These are phyloP conservation scores for Cephus sareptanus DNA, from an alignment of 2,888 invertebrate species.

Conservation along the genomic window DNA sequence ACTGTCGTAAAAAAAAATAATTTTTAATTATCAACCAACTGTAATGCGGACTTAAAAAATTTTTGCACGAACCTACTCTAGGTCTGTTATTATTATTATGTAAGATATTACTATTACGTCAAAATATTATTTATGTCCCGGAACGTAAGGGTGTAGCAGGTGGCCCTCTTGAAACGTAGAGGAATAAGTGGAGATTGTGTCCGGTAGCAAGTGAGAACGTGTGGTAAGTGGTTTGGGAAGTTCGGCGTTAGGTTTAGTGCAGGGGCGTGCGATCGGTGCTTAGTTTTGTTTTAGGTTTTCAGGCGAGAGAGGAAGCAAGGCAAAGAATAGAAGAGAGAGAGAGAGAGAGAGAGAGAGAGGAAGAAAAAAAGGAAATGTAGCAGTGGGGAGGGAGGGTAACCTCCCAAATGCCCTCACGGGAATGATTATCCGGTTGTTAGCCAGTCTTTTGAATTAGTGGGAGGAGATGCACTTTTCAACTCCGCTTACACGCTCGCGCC, in stretches of 20 bases:
- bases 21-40: too few species aligned
- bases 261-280: conserved; percentile 4
- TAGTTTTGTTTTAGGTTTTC: background rate
- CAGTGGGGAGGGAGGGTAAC: background rate
- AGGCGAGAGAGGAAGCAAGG: background rate
- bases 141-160: background rate
- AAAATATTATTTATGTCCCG: background rate
- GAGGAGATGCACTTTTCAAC: conserved; percentile 44
- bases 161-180: background rate
- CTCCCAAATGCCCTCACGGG: conserved; percentile 23
- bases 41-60: background rate
- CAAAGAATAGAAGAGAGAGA: background rate
- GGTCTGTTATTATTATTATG: background rate
- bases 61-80: background rate
- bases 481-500: conserved; percentile 32
- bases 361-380: background rate
- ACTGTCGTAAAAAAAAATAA: background rate
- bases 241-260: conserved; percentile 3
- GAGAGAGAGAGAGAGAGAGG: background rate
- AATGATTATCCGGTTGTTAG: conserved; percentile 55
- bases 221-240: conserved; percentile 2
- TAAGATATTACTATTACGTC: background rate
- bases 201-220: conserved; percentile 7
- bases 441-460: conserved; percentile 38
- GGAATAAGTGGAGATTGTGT: conserved; percentile 1